Evolutionary conservation across 2,888 invertebrate genomes (phyloP), one percentile per base, ranked within the genome.

Genomic region (Parnassius glacialis): DNA sequence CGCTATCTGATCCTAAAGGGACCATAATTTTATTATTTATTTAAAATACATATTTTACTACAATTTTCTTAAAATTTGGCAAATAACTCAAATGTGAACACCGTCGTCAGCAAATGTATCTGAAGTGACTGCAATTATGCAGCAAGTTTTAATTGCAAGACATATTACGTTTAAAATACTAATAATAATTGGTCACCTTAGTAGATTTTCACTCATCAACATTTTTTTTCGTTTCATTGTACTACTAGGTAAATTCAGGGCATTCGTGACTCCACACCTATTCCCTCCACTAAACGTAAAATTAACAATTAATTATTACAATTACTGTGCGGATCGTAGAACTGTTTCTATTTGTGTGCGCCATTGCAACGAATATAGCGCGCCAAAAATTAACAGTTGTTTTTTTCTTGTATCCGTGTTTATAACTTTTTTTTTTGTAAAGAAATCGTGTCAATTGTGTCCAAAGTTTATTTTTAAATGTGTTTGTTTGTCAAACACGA

Each of bases 261-360:
- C 52, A 59, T 45, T 44, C 34, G n/a, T 25, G n/a, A 41, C 10
- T 44, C 47, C 25, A 11, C 10, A 11, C 43, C 11, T 11, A 43
- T 43, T 43, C 11, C 5, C 34, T 43, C 43, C 10, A 34, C 34
- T 13, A 52, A 52, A 10, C 42, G 9, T 58, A 34, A 52, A 47
- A 59, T 52, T 53, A 51, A 55, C 54, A 55, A 55, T 48, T 60
- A 60, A 51, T 60, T 43, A 43, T 12, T 51, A 48, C 51, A 60
- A 55, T 50, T 51, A 48, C 25, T 9, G 12, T 20, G 50, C 51
- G 12, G 20, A 51, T 43, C 20, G 44, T 25, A 9, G 12, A 9
- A 53, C 44, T 9, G 47, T 20, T 41, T 16, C 43, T 25, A 12
- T 57, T 50, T 9, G 16, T 13, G 45, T 12, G 9, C 11, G 53